Percentiles rank a stretch among this genome's conserved stretches.
These are phyloP conservation scores for Carassius carassius DNA, from an alignment of 2,113 vertebrate genomes.

Conservation along the genomic window DNA sequence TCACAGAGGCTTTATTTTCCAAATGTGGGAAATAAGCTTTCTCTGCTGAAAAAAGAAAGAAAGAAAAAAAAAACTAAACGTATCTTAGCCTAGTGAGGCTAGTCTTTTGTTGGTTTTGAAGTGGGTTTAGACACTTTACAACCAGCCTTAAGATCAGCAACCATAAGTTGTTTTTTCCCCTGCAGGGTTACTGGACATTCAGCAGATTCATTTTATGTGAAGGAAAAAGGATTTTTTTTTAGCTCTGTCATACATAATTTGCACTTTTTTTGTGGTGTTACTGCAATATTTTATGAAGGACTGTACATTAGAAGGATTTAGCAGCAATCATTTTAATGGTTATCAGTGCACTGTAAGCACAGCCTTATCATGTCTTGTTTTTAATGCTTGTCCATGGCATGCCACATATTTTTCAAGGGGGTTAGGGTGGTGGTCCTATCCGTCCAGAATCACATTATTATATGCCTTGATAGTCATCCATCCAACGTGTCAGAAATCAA, in stretches of 20 bases:
- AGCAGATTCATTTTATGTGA: not conserved
- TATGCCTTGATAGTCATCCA: not conserved
- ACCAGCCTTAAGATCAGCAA: not conserved
- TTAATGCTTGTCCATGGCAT: not conserved
- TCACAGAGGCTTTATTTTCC: not conserved
- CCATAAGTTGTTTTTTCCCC: not conserved
- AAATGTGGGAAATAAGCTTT: not conserved
- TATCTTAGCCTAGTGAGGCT: not conserved
- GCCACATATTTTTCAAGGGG: not conserved
- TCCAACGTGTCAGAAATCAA: not conserved
- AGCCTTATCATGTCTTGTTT: not conserved
- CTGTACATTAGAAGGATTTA: slow-evolving; percentile 31
- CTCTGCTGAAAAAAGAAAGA: not conserved
- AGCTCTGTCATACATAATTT: slow-evolving; percentile 7
- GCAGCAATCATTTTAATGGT: not conserved
- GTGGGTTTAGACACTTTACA: not conserved
- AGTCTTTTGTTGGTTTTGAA: not conserved
- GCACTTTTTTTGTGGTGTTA: slow-evolving; percentile 29
- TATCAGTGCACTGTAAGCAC: not conserved
- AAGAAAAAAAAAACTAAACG: not conserved
- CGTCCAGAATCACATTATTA: not conserved
- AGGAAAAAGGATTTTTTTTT: not conserved
- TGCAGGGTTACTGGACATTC: not conserved
- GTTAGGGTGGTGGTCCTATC: not conserved
- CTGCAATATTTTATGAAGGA: slow-evolving; percentile 49